Base-by-base conservation (phyloP, 37 sponge, comb jelly and placozoan genomes). In the Tethya wilhelma region DNA sequence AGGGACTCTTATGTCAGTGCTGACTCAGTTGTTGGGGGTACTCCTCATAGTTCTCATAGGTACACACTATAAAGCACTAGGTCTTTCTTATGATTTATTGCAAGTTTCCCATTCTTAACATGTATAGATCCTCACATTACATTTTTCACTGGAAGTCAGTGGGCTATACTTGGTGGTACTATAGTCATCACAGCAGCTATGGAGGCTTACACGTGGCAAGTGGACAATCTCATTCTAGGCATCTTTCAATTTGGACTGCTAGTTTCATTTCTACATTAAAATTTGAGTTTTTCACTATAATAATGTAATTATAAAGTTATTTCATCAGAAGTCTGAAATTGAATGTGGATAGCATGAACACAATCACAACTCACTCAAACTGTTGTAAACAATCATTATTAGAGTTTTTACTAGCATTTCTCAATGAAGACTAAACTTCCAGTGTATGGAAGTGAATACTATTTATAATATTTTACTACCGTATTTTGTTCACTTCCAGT, bases 171-270 rank as follows among this genome's bases (percentile, higher is more conserved):
- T 1, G 56, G 56, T 5, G 65, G 43, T 2, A 59, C 76, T 73
- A 19, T 88, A 8, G 40, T 68, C 6, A 45, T 80, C 22, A 89
- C 90, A 19, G 72, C 96, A 14, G 45, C 89, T 9, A 31, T 91
- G 31, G 96, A 95, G 63, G 90, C 90, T 32, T 89, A 93, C 68
- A 95, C 96, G 0, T 34, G 68, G 30, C 96, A 95, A 45, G 82
- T 89, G 33, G 96, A 95, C 80, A 95, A 95, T 44, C 86, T 95
- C 23, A 81, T 91, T 38, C 68, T 95, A 42, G 63, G 79, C 0
- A 59, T 75, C 3, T 82, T 89, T 36, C 76, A 81, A 26, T 86
- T 83, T 41, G 66, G 84, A 6, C 58, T 94, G 12, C 56, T 83
- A 4, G 40, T 90, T 5, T 37, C 74, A 44, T 89, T 89, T 38